Evolutionary conservation across 2,888 invertebrate genomes (phyloP).

Genomic region (Dioctria linearis): DNA sequence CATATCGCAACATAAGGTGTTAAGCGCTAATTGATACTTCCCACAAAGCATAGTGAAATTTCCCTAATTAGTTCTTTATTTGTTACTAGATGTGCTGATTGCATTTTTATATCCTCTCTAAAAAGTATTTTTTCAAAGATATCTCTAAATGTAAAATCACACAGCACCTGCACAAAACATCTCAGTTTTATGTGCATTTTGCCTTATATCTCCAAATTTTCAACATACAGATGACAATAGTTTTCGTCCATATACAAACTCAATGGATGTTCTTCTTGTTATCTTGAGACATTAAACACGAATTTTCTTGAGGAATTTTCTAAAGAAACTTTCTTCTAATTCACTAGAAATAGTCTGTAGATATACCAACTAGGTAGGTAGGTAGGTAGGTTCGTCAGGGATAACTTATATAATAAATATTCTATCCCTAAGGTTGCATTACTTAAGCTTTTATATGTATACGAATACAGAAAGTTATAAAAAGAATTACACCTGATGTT

Average conservation of each 20-base stretch:
- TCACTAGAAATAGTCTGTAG: too few relatives aligned
- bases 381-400: background rate
- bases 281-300: slow-evolving; percentile 23
- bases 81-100: background rate
- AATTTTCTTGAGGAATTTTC: slow-evolving; percentile 15
- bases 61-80: slow-evolving; percentile 1
- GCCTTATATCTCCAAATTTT: slow-evolving; percentile 2
- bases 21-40: background rate
- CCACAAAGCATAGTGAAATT: background rate
- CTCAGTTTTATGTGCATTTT: background rate
- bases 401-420: background rate
- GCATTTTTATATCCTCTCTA: background rate
- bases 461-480: background rate
- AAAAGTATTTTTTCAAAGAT: background rate
- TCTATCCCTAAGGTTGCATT: slow-evolving; percentile 19
- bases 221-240: slow-evolving; percentile 3
- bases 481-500: too few relatives aligned
- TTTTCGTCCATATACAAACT: slow-evolving; percentile 22
- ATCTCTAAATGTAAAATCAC: background rate
- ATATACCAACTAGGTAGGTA: background rate
- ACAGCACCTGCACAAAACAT: background rate
- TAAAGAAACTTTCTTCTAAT: slow-evolving; percentile 20
- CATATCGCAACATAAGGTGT: background rate
- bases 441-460: background rate
- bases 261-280: slow-evolving; percentile 23